Conservation (phyloP, 2,888 invertebrate genomes). For the Macrosiphum euphorbiae region DNA sequence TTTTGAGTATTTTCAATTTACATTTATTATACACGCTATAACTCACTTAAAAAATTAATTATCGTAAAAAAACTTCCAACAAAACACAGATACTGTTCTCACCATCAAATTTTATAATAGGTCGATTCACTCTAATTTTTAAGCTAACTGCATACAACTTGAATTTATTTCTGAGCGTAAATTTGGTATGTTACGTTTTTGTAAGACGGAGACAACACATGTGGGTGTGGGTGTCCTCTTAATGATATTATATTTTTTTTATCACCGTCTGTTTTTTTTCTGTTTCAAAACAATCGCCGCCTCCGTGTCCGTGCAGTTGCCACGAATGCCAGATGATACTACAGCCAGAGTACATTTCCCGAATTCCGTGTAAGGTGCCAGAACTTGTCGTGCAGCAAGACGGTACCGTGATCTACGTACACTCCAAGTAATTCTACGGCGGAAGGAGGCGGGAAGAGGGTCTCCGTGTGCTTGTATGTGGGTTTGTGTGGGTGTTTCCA, state of each 20-base stretch:
- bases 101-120: too few species aligned
- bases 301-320: not conserved
- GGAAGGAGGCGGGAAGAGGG: not conserved
- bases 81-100: too few species aligned
- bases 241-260: not conserved
- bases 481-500: not conserved
- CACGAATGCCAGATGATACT: conserved; percentile 23
- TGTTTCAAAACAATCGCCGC: not conserved
- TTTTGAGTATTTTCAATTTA: too few species aligned
- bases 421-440: conserved; percentile 17
- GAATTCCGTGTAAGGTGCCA: not conserved
- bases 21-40: too few species aligned
- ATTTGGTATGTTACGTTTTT: too few species aligned
- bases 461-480: not conserved
- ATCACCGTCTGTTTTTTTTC: not conserved
- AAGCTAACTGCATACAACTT: too few species aligned
- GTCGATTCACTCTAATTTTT: too few species aligned
- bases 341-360: not conserved
- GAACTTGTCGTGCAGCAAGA: conserved; percentile 8
- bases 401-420: conserved; percentile 30
- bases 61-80: too few species aligned
- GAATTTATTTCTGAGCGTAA: too few species aligned
- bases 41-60: too few species aligned
- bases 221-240: too few species aligned
- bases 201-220: too few species aligned